A percentile compares a stretch with the other conserved stretches of the same genome.
phyloP scores from a whole-genome alignment of 2,888 invertebrate genomes.

The Chymomyza procnemis region DNA sequence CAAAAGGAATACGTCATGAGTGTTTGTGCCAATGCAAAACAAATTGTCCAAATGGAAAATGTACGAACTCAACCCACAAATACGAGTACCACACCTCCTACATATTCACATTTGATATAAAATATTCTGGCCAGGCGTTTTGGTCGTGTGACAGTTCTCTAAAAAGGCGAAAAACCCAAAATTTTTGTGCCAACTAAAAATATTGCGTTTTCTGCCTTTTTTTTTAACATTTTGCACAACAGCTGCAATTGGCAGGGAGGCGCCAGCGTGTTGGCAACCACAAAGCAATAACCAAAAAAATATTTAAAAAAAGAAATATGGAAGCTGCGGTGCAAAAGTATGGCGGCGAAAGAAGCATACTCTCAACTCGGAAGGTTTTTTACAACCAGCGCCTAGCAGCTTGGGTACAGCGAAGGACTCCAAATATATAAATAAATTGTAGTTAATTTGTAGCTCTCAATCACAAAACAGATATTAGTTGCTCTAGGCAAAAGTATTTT shows the following conservation, averaged over 20 bases:
- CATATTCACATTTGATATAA: slow-evolving; percentile 38
- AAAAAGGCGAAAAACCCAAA: background rate
- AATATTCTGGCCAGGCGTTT: slow-evolving; percentile 47
- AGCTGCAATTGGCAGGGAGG: slow-evolving; percentile 67
- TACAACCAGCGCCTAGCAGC: no score
- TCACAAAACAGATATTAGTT: no score
- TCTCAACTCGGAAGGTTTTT: background rate
- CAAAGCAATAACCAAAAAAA: slow-evolving; percentile 17
- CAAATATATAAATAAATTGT: no score
- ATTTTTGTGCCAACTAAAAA: slow-evolving; percentile 53
- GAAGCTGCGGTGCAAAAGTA: background rate
- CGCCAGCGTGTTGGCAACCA: background rate
- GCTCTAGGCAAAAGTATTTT: no score
- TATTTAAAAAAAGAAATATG: background rate
- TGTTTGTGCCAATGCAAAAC: slow-evolving; percentile 36
- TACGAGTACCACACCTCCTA: slow-evolving; percentile 4
- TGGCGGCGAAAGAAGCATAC: background rate
- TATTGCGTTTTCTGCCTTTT: no score
- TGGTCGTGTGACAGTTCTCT: slow-evolving; percentile 31
- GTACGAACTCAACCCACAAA: background rate
- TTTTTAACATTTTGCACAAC: slow-evolving; percentile 48
- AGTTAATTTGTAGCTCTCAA: no score
- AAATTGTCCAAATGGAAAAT: slow-evolving; percentile 60
- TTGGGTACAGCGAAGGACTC: no score
- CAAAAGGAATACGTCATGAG: slow-evolving; percentile 47